phyloP scores from a whole-genome alignment of 2,888 invertebrate species.

The Cheiracanthium punctorium region DNA sequence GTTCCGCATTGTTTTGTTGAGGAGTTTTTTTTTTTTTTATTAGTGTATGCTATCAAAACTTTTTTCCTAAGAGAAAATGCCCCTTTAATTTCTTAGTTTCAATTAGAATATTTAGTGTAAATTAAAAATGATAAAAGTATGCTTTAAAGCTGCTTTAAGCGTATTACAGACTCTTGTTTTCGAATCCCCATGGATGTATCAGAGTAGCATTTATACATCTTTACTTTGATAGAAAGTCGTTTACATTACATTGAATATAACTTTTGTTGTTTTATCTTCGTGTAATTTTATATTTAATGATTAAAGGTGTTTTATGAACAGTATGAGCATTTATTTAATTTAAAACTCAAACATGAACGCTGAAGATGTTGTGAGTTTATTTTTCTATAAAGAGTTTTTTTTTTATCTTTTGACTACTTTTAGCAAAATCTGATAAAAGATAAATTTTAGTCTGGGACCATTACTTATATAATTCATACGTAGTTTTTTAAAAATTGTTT shows the following conservation, averaged over 20 bases:
- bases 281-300: conserved; percentile 4
- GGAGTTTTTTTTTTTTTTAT: too few species aligned
- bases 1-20: too few species aligned
- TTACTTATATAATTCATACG: too few species aligned
- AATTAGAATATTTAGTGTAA: too few species aligned
- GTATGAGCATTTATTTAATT: not conserved
- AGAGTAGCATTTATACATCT: not conserved
- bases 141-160: too few species aligned
- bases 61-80: too few species aligned
- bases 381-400: not conserved
- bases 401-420: not conserved
- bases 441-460: too few species aligned
- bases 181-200: not conserved
- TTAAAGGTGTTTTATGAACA: not conserved
- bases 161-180: too few species aligned
- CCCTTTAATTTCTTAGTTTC: too few species aligned
- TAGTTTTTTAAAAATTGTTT: too few species aligned
- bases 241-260: not conserved
- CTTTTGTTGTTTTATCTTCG: conserved; percentile 11
- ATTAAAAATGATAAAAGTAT: too few species aligned
- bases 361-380: conserved; percentile 1
- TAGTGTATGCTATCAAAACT: too few species aligned
- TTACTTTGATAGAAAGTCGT: not conserved
- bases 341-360: conserved; percentile 1
- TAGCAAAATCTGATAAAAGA: not conserved